These are phyloP conservation scores for Ceyx cyanopectus DNA, from an alignment of 2,113 vertebrate genomes.

Conservation along the genomic window DNA sequence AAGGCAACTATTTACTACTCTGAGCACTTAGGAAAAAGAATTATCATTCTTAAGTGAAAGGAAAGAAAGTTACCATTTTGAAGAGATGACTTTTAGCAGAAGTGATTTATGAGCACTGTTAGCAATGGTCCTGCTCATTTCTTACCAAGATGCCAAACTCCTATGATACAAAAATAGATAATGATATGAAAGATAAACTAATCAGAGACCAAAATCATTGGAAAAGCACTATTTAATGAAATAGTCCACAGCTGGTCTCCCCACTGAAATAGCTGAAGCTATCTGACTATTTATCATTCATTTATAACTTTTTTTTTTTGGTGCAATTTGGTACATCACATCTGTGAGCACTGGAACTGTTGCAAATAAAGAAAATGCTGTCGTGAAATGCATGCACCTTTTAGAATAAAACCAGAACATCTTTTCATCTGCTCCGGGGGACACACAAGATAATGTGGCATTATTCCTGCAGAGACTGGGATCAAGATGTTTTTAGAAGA, in stretches of 20 bases:
- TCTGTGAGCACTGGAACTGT: neutral
- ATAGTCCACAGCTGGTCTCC: neutral
- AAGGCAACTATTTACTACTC: conserved; percentile 37
- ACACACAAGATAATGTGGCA: neutral
- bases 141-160: neutral
- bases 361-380: neutral
- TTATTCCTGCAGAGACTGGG: neutral
- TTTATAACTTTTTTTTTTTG: neutral
- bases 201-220: neutral
- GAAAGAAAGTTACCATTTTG: neutral
- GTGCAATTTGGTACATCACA: neutral
- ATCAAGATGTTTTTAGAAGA: conserved; percentile 31
- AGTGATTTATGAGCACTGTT: neutral
- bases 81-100: neutral
- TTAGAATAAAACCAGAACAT: neutral
- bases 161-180: neutral
- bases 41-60: neutral
- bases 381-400: neutral
- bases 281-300: neutral
- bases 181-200: neutral
- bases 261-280: neutral
- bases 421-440: conserved; percentile 6
- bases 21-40: conserved; percentile 17
- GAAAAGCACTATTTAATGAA: neutral
- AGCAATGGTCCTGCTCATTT: neutral